Base-by-base conservation (phyloP, 1,140 invertebrate species). In the Zaprionus nigranus region DNA sequence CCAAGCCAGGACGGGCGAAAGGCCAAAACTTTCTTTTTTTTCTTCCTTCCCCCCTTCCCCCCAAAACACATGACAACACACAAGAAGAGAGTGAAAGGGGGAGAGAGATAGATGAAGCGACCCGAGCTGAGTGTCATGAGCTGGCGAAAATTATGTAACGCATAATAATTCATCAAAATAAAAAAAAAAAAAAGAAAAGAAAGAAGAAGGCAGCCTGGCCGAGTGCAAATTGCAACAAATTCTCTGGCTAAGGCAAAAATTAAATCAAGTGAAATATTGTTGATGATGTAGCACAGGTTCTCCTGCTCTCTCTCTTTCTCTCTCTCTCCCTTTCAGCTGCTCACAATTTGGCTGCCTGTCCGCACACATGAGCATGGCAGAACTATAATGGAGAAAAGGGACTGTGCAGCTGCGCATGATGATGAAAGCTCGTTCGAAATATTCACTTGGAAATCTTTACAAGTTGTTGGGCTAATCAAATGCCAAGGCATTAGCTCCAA, bases 121-220 rank as follows among this genome's bases (percentile, higher is more conserved):
- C 24, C 24, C 22, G 64, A 30, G 24, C 68, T 54, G 75, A 69
- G 74, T 85, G 81, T 88, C 84, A 88, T 87, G 84, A 88, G 85
- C 81, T 81, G 85, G 85, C 81, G 78, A 84, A 90, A 85, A 90
- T 85, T 84, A 90, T 88, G 85, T 90, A 79, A 76, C 81, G 84
- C 78, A 90, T 88, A 90, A 86, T 86, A 87, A 88, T 85, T 88
- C 85, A 88, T 90, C 85, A 79, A 81, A 74, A 66, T 34, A 62
- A 63, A 59, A 54, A 59, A 75, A 58, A 51, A 51, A 28, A 56
- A 17, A 17, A 17, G 1, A 26, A 22, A 5, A 57, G 28, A 54
- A 22, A 36, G 22, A 28, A 13, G 30, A 34, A 46, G n/a, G 40
- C n/a, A 26, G 49, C 11, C 34, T 22, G 13, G 43, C 11, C 15